Evolutionary conservation across 2,888 invertebrate species (phyloP).

Genomic region (Beris chalybata): DNA sequence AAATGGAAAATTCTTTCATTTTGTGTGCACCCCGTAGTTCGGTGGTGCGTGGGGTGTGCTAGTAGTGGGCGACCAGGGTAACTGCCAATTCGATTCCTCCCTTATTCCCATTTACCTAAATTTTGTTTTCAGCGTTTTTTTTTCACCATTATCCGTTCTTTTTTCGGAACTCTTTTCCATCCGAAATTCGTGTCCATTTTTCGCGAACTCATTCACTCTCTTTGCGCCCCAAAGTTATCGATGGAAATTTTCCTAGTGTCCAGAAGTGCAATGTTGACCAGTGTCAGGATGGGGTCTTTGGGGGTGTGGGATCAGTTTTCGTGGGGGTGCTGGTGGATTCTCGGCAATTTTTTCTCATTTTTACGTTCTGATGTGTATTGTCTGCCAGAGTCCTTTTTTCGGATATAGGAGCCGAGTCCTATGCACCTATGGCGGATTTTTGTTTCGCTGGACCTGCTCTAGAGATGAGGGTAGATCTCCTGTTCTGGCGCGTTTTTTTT

Average conservation of each 20-base stretch:
- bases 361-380: constrained; percentile 20
- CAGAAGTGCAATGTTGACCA: constrained; percentile 32
- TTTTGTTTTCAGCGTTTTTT: not conserved
- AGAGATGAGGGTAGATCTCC: constrained; percentile 20
- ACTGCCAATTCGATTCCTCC: not conserved
- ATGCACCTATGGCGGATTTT: constrained; percentile 25
- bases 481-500: not conserved
- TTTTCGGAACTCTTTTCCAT: not conserved
- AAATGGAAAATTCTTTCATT: constrained; percentile 40
- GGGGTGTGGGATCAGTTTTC: not conserved
- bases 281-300: not conserved
- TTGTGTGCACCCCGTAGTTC: constrained; percentile 9
- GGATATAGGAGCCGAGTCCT: constrained; percentile 20
- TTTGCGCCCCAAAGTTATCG: constrained; percentile 30
- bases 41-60: not conserved
- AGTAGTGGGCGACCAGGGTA: not conserved
- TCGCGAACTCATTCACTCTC: constrained; percentile 3
- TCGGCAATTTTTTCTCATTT: constrained; percentile 21
- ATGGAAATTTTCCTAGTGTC: constrained; percentile 29
- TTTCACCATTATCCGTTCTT: not conserved
- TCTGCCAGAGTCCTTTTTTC: constrained; percentile 14
- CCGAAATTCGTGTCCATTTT: constrained; percentile 15
- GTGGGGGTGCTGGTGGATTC: constrained; percentile 7
- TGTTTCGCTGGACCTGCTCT: constrained; percentile 1
- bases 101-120: not conserved